phyloP scores from a whole-genome alignment of 2,888 invertebrate species.

The Ctena decussata region DNA sequence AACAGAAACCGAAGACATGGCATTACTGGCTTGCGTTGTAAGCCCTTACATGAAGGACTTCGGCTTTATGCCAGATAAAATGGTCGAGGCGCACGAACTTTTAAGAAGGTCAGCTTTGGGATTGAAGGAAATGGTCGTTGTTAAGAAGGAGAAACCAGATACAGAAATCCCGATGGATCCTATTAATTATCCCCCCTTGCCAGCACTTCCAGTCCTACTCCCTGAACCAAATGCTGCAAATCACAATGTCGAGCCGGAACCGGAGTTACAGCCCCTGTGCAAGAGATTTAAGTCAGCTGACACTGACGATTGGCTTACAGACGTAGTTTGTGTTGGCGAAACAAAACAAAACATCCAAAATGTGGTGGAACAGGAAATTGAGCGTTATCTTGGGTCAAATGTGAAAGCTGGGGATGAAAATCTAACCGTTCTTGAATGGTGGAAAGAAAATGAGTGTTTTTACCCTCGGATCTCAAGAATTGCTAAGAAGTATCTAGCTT shows the following conservation, averaged over 20 bases:
- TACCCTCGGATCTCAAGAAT: background rate
- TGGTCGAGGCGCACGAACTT: too few species aligned
- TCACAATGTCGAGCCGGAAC: background rate
- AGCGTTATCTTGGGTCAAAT: background rate
- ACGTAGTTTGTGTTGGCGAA: background rate
- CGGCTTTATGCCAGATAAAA: background rate
- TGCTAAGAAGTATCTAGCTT: background rate
- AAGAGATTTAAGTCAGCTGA: background rate
- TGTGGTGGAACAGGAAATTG: background rate
- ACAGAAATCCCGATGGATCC: too few species aligned
- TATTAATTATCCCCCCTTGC: background rate
- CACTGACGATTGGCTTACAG: background rate
- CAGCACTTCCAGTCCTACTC: background rate
- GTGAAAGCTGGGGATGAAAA: background rate
- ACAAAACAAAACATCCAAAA: background rate
- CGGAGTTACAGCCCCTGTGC: background rate
- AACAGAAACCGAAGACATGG: slow-evolving; percentile 8
- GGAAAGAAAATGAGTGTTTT: background rate
- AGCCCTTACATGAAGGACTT: slow-evolving; percentile 20
- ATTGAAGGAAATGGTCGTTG: background rate
- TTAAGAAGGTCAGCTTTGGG: background rate
- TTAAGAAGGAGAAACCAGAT: background rate
- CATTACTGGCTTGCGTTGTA: slow-evolving; percentile 8
- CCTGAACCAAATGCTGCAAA: too few species aligned
- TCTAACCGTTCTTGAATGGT: background rate